Evolutionary conservation across 2,113 vertebrate species (phyloP), one percentile per base, ranked within the genome.

Genomic region (Pachypanchax playfairii): DNA sequence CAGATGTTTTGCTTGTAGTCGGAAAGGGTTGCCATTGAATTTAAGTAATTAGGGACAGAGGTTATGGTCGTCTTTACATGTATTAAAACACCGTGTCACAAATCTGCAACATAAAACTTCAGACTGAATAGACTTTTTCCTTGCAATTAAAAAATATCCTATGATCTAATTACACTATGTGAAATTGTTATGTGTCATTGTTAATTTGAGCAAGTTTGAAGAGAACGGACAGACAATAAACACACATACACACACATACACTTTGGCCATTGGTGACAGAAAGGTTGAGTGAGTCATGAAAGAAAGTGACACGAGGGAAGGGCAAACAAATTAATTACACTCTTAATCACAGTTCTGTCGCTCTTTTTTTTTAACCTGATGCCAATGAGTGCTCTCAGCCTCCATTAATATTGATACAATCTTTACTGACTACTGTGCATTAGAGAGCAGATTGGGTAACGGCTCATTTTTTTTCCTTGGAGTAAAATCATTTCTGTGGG

Each of bases 301-400:
- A 67, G 46, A 20, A 36, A 11, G 64, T 73, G 36, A 39, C 13
- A 15, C 15, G 39, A 83, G 57, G 57, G 52, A 55, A 77, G 70
- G 72, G 71, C 64, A 73, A 80, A 75, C 72, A 79, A 39, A 66
- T 56, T 58, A 62, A 67, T 79, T 73, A 54, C 65, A 69, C 77
- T 79, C 62, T 18, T 31, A 48, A 36, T 56, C 51, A 67, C 43
- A 56, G 60, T 56, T 53, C 41, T 54, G 47, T 58, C 46, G 22
- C 36, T 74, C 48, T 33, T 1, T 65, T 38, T 69, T 65, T 38
- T 69, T 52, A 65, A 79, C 56, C 66, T 83, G 77, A 77, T 75
- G 71, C 44, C 33, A 35, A 67, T 47, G 14, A 24, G 36, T 39
- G 46, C 44, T 66, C 48, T 60, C 42, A 51, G 49, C 24, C 50